These are phyloP conservation scores for Orthonevra nobilis DNA, from an alignment of 2,888 invertebrate species.

Conservation along the genomic window DNA sequence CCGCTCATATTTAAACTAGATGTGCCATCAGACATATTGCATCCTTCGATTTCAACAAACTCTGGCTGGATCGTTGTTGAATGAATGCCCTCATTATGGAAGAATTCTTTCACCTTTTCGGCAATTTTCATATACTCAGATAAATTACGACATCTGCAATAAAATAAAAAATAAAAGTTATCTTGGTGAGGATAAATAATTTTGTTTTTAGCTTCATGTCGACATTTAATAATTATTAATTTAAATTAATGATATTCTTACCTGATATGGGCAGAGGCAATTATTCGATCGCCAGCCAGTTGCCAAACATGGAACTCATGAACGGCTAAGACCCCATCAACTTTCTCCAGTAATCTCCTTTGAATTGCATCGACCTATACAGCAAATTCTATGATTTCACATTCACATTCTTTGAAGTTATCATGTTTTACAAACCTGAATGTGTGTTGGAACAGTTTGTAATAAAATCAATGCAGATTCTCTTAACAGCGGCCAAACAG, in stretches of 20 bases:
- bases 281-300: slow-evolving; percentile 96
- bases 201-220: too few relatives aligned
- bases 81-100: slow-evolving; percentile 99
- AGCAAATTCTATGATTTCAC: not conserved
- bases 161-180: slow-evolving; percentile 26
- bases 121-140: slow-evolving; percentile 98
- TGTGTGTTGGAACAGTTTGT: slow-evolving; percentile 99
- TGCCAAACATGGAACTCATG: slow-evolving; percentile 99
- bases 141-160: slow-evolving; percentile 90
- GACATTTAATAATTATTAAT: too few relatives aligned
- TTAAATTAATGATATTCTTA: too few relatives aligned
- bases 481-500: slow-evolving; percentile 94
- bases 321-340: slow-evolving; percentile 96
- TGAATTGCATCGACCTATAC: slow-evolving; percentile 92
- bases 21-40: slow-evolving; percentile 79
- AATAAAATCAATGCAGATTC: slow-evolving; percentile 97
- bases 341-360: slow-evolving; percentile 90
- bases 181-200: slow-evolving; percentile 7
- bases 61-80: slow-evolving; percentile 99
- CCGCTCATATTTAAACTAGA: slow-evolving; percentile 81
- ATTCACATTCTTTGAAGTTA: too few relatives aligned
- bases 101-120: slow-evolving; percentile 97
- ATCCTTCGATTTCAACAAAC: slow-evolving; percentile 90
- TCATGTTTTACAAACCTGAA: too few relatives aligned
- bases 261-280: slow-evolving; percentile 98